Evolutionary conservation across 2,888 invertebrate species (phyloP).

Genomic region (Ectemnius lituratus): DNA sequence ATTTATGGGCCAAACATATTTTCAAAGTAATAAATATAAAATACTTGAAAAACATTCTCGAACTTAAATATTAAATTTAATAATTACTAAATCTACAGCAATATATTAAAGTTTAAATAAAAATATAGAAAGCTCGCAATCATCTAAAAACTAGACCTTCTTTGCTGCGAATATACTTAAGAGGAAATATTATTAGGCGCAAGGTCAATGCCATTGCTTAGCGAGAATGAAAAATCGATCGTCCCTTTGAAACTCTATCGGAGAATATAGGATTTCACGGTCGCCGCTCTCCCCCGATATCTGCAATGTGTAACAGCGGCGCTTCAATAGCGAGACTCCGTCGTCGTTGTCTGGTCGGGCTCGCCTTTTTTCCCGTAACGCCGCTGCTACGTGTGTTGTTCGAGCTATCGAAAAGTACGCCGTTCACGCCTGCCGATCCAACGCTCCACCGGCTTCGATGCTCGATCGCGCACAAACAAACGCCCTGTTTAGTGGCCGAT

Average conservation of each 20-base stretch:
- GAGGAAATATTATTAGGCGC: no score
- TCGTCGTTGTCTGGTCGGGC: slow-evolving; percentile 25
- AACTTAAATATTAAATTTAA: no score
- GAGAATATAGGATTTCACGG: slow-evolving; percentile 51
- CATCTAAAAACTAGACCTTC: no score
- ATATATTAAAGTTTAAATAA: no score
- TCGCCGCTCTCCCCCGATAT: no score
- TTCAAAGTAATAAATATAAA: no score
- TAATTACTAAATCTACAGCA: no score
- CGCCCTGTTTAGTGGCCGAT: no score
- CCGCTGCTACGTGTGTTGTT: not conserved
- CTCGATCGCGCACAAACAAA: slow-evolving; percentile 36
- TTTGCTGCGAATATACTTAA: no score
- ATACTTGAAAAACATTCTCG: no score
- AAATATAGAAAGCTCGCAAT: no score
- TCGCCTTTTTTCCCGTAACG: slow-evolving; percentile 29
- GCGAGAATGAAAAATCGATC: slow-evolving; percentile 45
- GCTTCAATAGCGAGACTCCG: slow-evolving; percentile 35
- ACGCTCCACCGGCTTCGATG: slow-evolving; percentile 38
- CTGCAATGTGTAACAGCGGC: not conserved
- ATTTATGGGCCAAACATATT: no score
- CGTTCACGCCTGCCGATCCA: slow-evolving; percentile 23
- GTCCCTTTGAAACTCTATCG: slow-evolving; percentile 33
- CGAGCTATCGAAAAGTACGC: not conserved
- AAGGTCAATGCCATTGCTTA: slow-evolving; percentile 13